These are phyloP conservation scores for Drosophila putrida DNA, from an alignment of 2,888 invertebrate species.

Conservation along the genomic window DNA sequence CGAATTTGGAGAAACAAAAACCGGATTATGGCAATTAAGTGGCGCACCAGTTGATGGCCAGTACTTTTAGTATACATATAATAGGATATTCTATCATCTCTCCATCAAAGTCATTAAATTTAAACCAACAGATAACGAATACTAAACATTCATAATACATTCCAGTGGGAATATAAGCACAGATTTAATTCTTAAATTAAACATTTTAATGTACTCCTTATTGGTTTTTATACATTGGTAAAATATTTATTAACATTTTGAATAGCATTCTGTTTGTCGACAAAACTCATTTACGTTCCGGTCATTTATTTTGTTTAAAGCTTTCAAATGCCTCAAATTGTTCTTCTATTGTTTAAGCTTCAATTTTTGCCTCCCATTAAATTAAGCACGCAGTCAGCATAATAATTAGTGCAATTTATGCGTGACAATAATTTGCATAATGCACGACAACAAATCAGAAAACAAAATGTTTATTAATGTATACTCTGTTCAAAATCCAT, in stretches of 20 bases:
- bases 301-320: slow-evolving; percentile 57
- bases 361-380: slow-evolving; percentile 60
- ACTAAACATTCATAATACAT: background rate
- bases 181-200: slow-evolving; percentile 4
- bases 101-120: background rate
- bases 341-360: slow-evolving; percentile 12
- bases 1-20: slow-evolving; percentile 20
- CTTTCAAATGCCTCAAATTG: slow-evolving; percentile 14
- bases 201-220: no score
- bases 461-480: slow-evolving; percentile 69
- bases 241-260: slow-evolving; percentile 36
- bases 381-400: slow-evolving; percentile 66
- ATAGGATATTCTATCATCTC: background rate
- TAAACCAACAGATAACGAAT: no score
- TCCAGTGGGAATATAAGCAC: no score
- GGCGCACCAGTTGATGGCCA: slow-evolving; percentile 7
- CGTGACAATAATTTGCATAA: slow-evolving; percentile 69
- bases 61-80: background rate
- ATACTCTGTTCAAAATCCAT: slow-evolving; percentile 44
- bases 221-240: background rate
- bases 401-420: slow-evolving; percentile 71
- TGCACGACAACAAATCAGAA: slow-evolving; percentile 73
- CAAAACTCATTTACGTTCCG: slow-evolving; percentile 44
- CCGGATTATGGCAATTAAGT: slow-evolving; percentile 62
- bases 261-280: slow-evolving; percentile 13